phyloP scores from a whole-genome alignment of 2,113 vertebrate genomes.

The Dryoscopus gambensis region DNA sequence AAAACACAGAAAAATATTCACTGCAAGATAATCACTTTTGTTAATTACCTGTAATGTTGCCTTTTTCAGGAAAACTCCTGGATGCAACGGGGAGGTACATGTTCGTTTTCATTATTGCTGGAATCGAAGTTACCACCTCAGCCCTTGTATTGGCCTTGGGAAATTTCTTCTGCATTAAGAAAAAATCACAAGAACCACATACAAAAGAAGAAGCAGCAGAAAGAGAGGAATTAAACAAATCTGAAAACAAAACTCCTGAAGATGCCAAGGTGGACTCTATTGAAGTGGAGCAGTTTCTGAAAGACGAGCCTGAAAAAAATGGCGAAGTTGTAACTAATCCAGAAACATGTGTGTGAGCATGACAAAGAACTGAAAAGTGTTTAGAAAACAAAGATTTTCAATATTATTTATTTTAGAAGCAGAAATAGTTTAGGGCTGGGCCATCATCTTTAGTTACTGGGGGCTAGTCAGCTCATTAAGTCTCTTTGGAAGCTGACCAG shows the following conservation, averaged over 20 bases:
- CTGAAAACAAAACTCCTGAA: constrained; percentile 39
- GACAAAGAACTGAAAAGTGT: neutral
- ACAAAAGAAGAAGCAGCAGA: constrained; percentile 60
- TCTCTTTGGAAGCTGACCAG: constrained; percentile 37
- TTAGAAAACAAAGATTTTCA: constrained; percentile 30
- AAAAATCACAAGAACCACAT: constrained; percentile 45
- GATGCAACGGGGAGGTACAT: constrained; percentile 82
- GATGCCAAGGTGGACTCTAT: constrained; percentile 55
- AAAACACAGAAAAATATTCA: neutral
- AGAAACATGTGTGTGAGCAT: constrained; percentile 77
- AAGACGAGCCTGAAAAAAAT: constrained; percentile 72
- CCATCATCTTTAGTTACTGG: constrained; percentile 27
- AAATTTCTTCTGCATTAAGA: constrained; percentile 84
- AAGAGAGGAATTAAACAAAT: constrained; percentile 62
- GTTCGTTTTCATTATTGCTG: constrained; percentile 89
- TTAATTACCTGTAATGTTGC: neutral
- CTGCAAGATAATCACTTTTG: neutral
- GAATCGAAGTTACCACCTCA: constrained; percentile 82
- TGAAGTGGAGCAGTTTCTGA: constrained; percentile 76
- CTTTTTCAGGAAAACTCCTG: constrained; percentile 82
- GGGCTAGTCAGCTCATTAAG: constrained; percentile 26
- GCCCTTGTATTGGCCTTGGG: constrained; percentile 80
- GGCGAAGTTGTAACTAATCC: constrained; percentile 72
- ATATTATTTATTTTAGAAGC: constrained; percentile 73
- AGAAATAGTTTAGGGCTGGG: constrained; percentile 64